A percentile compares a stretch with the other conserved stretches of the same genome.
phyloP scores from a whole-genome alignment of 1,140 invertebrate genomes.

The Drosophila mojavensis region DNA sequence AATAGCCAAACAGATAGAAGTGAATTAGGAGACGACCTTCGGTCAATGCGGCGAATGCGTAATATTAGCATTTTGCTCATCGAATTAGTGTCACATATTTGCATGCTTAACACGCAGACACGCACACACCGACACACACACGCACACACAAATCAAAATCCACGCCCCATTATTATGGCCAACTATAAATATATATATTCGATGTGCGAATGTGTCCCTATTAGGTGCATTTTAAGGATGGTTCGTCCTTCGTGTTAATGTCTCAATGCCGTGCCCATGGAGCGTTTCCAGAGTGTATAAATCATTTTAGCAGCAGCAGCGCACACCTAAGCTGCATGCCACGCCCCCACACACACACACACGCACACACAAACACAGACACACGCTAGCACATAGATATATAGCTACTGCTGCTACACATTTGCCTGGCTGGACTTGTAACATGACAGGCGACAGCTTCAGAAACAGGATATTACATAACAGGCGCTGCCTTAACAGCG shows the following conservation, averaged over 20 bases:
- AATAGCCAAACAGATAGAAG: neutral
- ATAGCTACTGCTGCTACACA: slow-evolving; percentile 9
- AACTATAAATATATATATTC: slow-evolving; percentile 12
- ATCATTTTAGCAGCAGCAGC: slow-evolving; percentile 67
- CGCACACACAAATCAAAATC: slow-evolving; percentile 19
- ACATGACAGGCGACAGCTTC: slow-evolving; percentile 77
- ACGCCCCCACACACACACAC: slow-evolving; percentile 50
- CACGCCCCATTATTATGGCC: slow-evolving; percentile 4
- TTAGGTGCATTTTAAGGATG: slow-evolving; percentile 24
- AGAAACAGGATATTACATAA: slow-evolving; percentile 81
- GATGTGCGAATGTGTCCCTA: slow-evolving; percentile 13
- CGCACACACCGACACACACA: neutral
- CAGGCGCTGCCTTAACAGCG: slow-evolving; percentile 67
- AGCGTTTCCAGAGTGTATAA: slow-evolving; percentile 54
- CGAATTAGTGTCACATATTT: slow-evolving; percentile 49
- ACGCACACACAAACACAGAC: neutral
- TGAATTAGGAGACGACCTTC: slow-evolving; percentile 25
- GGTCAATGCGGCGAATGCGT: slow-evolving; percentile 48
- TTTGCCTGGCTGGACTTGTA: slow-evolving; percentile 52
- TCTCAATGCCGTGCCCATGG: slow-evolving; percentile 78
- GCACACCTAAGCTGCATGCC: slow-evolving; percentile 61
- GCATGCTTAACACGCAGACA: slow-evolving; percentile 26
- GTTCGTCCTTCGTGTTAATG: slow-evolving; percentile 69
- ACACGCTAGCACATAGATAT: neutral
- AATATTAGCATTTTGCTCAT: slow-evolving; percentile 41